Evolutionary conservation across 2,888 invertebrate genomes (phyloP), one percentile per base, ranked within the genome.

Genomic region (Kryphioiulus occultus): DNA sequence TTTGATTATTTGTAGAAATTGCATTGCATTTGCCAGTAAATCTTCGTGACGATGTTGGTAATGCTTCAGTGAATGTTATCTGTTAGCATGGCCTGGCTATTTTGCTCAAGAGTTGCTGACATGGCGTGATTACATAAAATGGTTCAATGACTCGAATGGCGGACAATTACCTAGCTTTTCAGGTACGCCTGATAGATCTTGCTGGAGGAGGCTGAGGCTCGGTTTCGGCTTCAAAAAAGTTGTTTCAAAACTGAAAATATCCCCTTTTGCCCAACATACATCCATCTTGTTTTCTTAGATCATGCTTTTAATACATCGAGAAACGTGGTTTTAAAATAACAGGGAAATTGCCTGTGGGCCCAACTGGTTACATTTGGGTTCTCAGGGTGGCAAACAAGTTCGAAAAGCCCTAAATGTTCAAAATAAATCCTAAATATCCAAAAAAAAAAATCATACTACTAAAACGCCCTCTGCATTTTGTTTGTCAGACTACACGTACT

Each of bases 61-160:
- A 59, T 59, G 15, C 47, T 59, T 59, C 9, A n/a, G 22, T 15
- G 59, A 59, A 59, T n/a, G 15, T 59, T 59, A 59, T 59, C n/a
- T 9, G 59, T 59, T 59, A 59, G 59, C 19, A n/a, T 59, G 4
- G n/a, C n/a, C 2, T 59, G 59, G 22, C 59, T 59, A n/a, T n/a
- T 59, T 59, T 9, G 19, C 59, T 19, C 59, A n/a, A 39, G 59
- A 12, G 59, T 22, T 59, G 59, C 59, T 59, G 59, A 4, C 59
- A 30, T 39, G 32, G 84, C 32, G 39, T 39, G 39, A 32, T 42
- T 42, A 42, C 85, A 42, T 85, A 42, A 85, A 85, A 85, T 42
- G 85, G 85, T 85, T 85, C 85, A 85, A 85, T 44, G 85, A 85
- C 85, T 85, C 19, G n/a, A 85, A 42, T 42, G 85, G 1, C 42